These are phyloP conservation scores for Pectinophora gossypiella DNA, from an alignment of 1,140 invertebrate genomes.

Conservation along the genomic window DNA sequence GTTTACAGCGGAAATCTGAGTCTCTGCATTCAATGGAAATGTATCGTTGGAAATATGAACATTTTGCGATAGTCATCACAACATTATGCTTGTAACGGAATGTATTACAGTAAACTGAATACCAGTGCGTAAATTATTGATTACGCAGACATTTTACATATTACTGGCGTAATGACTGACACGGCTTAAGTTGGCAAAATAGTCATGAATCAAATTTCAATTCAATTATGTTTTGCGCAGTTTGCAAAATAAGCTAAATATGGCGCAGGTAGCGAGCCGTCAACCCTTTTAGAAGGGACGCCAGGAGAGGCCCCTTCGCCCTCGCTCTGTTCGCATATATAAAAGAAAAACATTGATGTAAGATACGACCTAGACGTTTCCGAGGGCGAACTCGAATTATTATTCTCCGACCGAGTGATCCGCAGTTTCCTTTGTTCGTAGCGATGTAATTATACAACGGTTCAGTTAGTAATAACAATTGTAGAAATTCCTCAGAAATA, in stretches of 20 bases:
- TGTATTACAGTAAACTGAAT: not conserved
- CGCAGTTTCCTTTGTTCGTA: conserved; percentile 15
- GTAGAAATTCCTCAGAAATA: not conserved
- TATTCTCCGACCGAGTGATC: conserved; percentile 24
- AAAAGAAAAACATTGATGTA: conserved; percentile 55
- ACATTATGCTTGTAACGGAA: not conserved
- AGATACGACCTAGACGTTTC: conserved; percentile 39
- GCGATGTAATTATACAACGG: not conserved
- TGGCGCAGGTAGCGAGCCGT: conserved; percentile 33
- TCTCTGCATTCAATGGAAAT: not conserved
- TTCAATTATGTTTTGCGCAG: conserved; percentile 34
- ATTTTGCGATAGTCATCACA: not conserved
- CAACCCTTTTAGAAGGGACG: conserved; percentile 44
- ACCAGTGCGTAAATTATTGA: not conserved
- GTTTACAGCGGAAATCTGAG: not conserved
- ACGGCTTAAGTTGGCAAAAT: not conserved
- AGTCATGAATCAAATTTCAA: conserved; percentile 25
- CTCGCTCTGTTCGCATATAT: conserved; percentile 43
- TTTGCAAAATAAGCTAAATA: conserved; percentile 28
- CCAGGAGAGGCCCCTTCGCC: conserved; percentile 31
- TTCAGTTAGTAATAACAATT: not conserved
- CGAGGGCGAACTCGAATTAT: conserved; percentile 35
- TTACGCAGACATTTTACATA: not conserved
- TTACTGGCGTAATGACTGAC: not conserved
- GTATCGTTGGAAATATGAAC: not conserved